Conservation (phyloP, 2,113 vertebrate genomes). For the Loxodonta africana region DNA sequence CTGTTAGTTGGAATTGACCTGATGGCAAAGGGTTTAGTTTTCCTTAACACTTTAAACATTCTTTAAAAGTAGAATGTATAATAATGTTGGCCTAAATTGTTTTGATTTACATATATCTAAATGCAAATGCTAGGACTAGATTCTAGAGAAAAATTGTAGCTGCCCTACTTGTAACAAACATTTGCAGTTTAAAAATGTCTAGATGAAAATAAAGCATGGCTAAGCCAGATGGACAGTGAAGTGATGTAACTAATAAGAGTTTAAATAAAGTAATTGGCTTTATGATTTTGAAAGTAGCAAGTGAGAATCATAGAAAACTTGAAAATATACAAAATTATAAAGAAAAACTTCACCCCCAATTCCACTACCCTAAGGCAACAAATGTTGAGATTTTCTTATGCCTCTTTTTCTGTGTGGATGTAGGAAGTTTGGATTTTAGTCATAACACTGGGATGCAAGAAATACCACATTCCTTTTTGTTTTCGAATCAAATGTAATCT, state of each 20-base stretch:
- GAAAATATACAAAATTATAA: slow-evolving; percentile 39
- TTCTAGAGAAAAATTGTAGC: slow-evolving; percentile 75
- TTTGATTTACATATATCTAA: slow-evolving; percentile 82
- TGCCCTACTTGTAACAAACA: slow-evolving; percentile 81
- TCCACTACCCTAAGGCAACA: slow-evolving; percentile 8
- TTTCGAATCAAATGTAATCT: slow-evolving; percentile 29
- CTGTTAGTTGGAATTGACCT: too few species aligned
- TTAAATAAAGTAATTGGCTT: slow-evolving; percentile 76
- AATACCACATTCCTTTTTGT: background rate
- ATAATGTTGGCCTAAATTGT: slow-evolving; percentile 78
- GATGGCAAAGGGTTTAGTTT: background rate
- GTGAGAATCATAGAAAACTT: slow-evolving; percentile 64
- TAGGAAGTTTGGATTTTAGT: background rate
- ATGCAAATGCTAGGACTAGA: slow-evolving; percentile 79
- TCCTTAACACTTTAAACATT: slow-evolving; percentile 62
- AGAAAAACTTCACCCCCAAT: slow-evolving; percentile 17
- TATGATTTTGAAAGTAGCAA: slow-evolving; percentile 65
- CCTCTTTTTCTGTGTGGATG: background rate
- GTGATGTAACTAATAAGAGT: slow-evolving; percentile 75
- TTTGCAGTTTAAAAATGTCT: slow-evolving; percentile 80
- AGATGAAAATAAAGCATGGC: slow-evolving; percentile 79
- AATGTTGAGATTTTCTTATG: slow-evolving; percentile 11
- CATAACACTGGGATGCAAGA: background rate
- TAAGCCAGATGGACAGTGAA: slow-evolving; percentile 78
- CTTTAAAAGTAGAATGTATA: slow-evolving; percentile 75